These are phyloP conservation scores for Rhagophthalmus giganteus DNA, from an alignment of 2,888 invertebrate species.

Conservation along the genomic window DNA sequence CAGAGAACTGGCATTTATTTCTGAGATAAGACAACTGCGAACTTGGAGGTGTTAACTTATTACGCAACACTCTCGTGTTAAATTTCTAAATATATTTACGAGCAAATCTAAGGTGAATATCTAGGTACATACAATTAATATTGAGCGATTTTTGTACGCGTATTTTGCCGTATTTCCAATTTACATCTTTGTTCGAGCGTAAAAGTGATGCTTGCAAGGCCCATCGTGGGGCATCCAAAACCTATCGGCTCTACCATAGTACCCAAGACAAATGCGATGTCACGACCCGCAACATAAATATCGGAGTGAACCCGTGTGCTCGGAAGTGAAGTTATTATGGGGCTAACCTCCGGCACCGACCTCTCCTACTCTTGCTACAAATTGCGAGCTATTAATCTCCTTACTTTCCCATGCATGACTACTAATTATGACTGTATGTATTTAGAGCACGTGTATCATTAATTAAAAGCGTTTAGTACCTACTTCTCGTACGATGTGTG, in stretches of 20 bases:
- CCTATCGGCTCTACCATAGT: slow-evolving; percentile 41
- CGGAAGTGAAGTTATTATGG: slow-evolving; percentile 49
- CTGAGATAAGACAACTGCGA: slow-evolving; percentile 45
- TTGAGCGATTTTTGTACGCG: slow-evolving; percentile 5
- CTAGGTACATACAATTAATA: too few relatives aligned
- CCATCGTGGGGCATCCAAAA: slow-evolving; percentile 36
- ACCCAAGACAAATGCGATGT: slow-evolving; percentile 51
- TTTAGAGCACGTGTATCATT: slow-evolving; percentile 32
- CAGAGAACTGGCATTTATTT: slow-evolving; percentile 42
- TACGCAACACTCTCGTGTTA: slow-evolving; percentile 40
- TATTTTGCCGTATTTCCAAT: slow-evolving; percentile 43
- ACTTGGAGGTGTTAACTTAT: slow-evolving; percentile 45
- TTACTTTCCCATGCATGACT: slow-evolving; percentile 39
- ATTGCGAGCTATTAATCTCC: slow-evolving; percentile 49
- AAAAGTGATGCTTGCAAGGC: slow-evolving; percentile 40
- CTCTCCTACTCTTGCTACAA: slow-evolving; percentile 48
- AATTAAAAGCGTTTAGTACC: slow-evolving; percentile 32
- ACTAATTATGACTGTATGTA: slow-evolving; percentile 30
- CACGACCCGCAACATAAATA: slow-evolving; percentile 52
- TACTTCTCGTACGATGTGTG: slow-evolving; percentile 26
- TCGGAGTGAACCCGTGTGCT: slow-evolving; percentile 45
- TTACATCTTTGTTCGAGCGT: slow-evolving; percentile 42
- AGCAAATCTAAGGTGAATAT: too few relatives aligned
- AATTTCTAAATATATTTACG: slow-evolving; percentile 39
- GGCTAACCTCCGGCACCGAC: slow-evolving; percentile 49